Evolutionary conservation across 1,140 invertebrate genomes (phyloP).

Genomic region (Latrodectus geometricus): DNA sequence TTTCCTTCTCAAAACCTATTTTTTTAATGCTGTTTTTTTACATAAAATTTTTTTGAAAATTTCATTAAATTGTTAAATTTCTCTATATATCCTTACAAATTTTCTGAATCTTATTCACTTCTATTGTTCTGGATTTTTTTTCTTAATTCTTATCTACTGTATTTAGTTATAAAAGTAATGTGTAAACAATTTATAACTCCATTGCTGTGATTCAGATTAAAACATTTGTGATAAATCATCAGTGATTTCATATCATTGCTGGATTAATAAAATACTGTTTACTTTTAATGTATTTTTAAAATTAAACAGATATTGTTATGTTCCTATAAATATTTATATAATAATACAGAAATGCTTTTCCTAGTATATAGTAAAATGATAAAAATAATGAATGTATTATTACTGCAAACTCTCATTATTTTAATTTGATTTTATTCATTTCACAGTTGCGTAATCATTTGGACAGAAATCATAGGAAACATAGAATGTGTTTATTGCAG

Average conservation of each 20-base stretch:
- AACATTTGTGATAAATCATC: not conserved
- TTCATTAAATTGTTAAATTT: no score
- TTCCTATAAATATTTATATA: not conserved
- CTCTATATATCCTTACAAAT: no score
- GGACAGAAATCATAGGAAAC: not conserved
- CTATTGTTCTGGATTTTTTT: no score
- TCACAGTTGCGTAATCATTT: constrained; percentile 19
- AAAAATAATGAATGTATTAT: not conserved
- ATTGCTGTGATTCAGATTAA: no score
- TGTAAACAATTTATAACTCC: no score
- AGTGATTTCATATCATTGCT: not conserved
- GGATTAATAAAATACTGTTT: constrained; percentile 2
- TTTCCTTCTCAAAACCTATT: no score
- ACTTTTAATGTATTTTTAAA: not conserved
- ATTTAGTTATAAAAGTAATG: no score
- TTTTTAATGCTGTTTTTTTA: no score
- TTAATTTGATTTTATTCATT: not conserved
- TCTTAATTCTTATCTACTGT: no score
- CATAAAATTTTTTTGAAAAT: no score
- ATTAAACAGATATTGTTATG: not conserved
- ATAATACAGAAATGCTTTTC: not conserved
- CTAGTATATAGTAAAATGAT: not conserved
- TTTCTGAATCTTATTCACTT: no score
- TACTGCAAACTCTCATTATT: no score
- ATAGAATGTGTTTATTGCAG: not conserved